Conservation (phyloP, 2,113 vertebrate genomes). For the Dendrocopos noguchii region DNA sequence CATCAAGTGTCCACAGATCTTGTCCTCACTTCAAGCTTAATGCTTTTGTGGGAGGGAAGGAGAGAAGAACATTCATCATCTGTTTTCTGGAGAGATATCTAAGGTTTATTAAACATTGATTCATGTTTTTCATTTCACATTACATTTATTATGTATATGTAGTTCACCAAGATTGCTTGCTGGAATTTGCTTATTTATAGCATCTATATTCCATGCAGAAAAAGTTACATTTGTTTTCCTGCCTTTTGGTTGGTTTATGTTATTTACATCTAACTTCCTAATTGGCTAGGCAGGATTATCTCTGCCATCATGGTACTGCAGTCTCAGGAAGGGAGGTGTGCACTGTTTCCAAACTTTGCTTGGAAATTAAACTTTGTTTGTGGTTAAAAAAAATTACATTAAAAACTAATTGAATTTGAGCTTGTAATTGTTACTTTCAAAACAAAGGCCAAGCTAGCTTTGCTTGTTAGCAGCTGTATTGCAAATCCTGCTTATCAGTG, state of each 20-base stretch:
- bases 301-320: not conserved
- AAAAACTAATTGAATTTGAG: not conserved
- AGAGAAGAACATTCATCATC: not conserved
- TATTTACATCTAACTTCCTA: not conserved
- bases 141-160: not conserved
- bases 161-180: not conserved
- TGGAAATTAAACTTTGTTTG: not conserved
- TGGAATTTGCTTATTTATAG: not conserved
- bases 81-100: not conserved
- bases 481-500: not conserved
- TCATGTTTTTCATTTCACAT: not conserved
- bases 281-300: not conserved
- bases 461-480: not conserved
- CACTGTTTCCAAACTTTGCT: not conserved
- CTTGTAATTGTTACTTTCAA: not conserved
- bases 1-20: constrained; percentile 16
- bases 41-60: not conserved
- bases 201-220: not conserved
- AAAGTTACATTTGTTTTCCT: not conserved
- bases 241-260: not conserved
- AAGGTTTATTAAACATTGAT: constrained; percentile 13
- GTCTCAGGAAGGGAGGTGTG: not conserved
- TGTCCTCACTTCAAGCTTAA: constrained; percentile 16
- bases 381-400: not conserved
- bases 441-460: not conserved